Evolutionary conservation across 2,888 invertebrate genomes (phyloP).

Genomic region (Ichneumon xanthorius): DNA sequence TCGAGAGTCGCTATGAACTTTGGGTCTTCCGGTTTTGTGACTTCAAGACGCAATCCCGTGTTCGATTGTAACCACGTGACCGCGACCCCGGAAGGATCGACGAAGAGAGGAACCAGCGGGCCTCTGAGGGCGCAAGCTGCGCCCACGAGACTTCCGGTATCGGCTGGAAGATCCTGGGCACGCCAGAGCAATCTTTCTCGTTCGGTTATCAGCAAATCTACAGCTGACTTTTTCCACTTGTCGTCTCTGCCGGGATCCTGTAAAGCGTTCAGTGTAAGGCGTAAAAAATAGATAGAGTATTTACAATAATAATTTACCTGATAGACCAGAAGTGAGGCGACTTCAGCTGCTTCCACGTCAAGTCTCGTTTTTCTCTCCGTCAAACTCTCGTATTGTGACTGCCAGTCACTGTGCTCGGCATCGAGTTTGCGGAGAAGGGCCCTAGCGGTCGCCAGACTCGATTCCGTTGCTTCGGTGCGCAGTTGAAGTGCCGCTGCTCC

Average conservation of each 20-base stretch:
- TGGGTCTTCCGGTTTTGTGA: constrained; percentile 91
- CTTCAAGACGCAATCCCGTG: constrained; percentile 90
- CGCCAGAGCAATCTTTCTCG: constrained; percentile 94
- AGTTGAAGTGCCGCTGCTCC: constrained; percentile 92
- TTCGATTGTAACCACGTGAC: constrained; percentile 92
- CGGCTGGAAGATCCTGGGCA: constrained; percentile 92
- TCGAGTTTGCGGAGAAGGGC: constrained; percentile 94
- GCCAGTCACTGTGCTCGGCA: constrained; percentile 96
- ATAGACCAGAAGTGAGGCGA: constrained; percentile 80
- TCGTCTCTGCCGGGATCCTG: constrained; percentile 76
- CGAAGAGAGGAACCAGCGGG: constrained; percentile 90
- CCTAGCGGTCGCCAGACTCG: constrained; percentile 90
- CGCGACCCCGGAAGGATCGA: constrained; percentile 96
- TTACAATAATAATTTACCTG: constrained; percentile 71
- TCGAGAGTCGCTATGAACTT: constrained; percentile 92
- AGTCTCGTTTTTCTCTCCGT: constrained; percentile 76
- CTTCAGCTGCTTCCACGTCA: constrained; percentile 80
- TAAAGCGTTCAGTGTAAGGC: too few relatives aligned
- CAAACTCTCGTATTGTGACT: constrained; percentile 82
- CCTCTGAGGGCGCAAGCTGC: constrained; percentile 84
- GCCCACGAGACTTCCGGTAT: constrained; percentile 81
- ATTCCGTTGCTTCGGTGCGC: constrained; percentile 91
- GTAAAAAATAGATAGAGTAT: neutral
- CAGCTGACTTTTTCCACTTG: constrained; percentile 75
- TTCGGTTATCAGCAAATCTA: constrained; percentile 86